Evolutionary conservation across 1,140 invertebrate species (phyloP).

Genomic region (Aphaenogaster ashmeadi): DNA sequence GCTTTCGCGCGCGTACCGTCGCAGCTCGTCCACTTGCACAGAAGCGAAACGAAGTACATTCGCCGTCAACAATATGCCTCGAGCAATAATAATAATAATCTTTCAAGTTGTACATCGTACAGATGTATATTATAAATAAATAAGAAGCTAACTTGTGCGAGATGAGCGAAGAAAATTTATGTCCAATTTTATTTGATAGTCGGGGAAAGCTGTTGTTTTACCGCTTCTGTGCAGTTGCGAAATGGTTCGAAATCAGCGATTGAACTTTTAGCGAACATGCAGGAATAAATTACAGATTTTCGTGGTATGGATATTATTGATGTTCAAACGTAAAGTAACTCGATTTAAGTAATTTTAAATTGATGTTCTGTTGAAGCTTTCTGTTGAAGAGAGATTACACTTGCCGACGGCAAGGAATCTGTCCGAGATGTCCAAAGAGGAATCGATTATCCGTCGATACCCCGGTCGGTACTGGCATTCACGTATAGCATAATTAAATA

Average conservation of each 20-base stretch:
- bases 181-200: not conserved
- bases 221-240: constrained; percentile 20
- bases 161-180: not conserved
- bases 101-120: not conserved
- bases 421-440: not conserved
- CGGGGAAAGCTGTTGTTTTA: not conserved
- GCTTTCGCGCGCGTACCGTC: constrained; percentile 22
- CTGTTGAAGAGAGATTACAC: not conserved
- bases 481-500: constrained; percentile 10
- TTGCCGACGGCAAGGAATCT: not conserved
- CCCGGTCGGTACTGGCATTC: not conserved
- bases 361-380: not conserved
- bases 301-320: constrained; percentile 4
- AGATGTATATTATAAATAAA: not conserved
- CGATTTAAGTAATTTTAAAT: not conserved
- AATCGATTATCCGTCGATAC: not conserved
- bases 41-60: not conserved
- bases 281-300: not conserved
- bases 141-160: not conserved
- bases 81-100: not conserved
- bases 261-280: constrained; percentile 8
- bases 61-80: not conserved
- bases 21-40: constrained; percentile 4
- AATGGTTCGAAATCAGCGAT: constrained; percentile 19
- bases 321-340: not conserved